Conservation (phyloP, 2,888 invertebrate species). For the Ophioninae sp. region DNA sequence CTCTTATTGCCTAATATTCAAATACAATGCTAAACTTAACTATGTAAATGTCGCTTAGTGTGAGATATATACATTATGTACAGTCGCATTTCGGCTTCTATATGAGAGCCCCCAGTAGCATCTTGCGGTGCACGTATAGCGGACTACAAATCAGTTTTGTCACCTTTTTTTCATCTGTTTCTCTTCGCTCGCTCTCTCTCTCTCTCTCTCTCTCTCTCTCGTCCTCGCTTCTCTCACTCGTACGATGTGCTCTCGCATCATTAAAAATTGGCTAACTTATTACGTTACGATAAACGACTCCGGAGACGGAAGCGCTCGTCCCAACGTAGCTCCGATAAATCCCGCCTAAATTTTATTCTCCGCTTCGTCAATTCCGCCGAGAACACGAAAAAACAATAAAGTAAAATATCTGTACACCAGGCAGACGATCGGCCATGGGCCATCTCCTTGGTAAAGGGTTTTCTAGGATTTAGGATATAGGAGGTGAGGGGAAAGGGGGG, state of each 20-base stretch:
- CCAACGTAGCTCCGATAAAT: not conserved
- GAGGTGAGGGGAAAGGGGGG: not conserved
- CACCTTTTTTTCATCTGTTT: conserved; percentile 61
- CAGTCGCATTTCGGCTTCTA: conserved; percentile 69
- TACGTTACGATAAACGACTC: conserved; percentile 29
- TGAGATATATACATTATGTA: conserved; percentile 72
- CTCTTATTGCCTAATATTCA: conserved; percentile 73
- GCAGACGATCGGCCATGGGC: not conserved
- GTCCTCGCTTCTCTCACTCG: conserved; percentile 12
- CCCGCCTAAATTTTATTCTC: not conserved
- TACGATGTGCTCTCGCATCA: conserved; percentile 46
- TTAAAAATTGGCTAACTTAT: conserved; percentile 72
- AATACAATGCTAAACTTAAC: conserved; percentile 77
- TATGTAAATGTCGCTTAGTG: conserved; percentile 64
- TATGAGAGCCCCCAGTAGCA: conserved; percentile 61
- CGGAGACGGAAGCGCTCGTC: conserved; percentile 23
- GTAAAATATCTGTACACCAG: not conserved
- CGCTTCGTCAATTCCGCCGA: conserved; percentile 1
- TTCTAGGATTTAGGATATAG: not conserved
- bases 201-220: not conserved
- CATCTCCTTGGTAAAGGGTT: not conserved
- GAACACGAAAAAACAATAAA: conserved; percentile 3
- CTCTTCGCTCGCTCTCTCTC: conserved; percentile 16
- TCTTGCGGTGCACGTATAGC: conserved; percentile 71
- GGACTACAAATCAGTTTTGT: conserved; percentile 69